Base-by-base conservation (phyloP, 2,113 vertebrate genomes). In the Tragelaphus imberbis region DNA sequence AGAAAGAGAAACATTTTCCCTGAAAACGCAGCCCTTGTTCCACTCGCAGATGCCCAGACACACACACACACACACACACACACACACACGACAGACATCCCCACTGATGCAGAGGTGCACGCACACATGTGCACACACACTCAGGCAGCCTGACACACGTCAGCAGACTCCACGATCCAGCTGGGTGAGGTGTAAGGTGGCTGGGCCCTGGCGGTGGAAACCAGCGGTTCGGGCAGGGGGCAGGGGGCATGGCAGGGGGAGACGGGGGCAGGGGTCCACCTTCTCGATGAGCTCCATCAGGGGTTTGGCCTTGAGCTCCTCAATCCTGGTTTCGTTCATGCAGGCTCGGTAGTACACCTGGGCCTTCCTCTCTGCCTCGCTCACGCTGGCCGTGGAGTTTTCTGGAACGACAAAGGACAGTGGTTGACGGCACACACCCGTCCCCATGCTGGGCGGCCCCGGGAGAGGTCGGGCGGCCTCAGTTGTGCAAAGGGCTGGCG, bases 241-340 rank as follows among this genome's bases (percentile, higher is more conserved):
- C 16, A 11, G 7, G 27, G 44, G 77, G 44, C 59, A 28, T 59
- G 58, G 25, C 27, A 30, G 44, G 27, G 27, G 47, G 47, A 49
- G 47, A 49, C 2, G 8, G 8, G 79, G 47, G 9, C 16, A 51
- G 47, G 49, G 80, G 33, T 5, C 21, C 51, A 99, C 99, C 99
- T 99, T 99, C 91, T 98, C 99, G 75, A 99, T 99, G 94, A 99
- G 99, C 47, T 99, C 99, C 94, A 99, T 94, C 11, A 99, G 98
- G 0, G 99, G 99, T 81, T 99, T 97, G 2, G 99, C 99, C 1
- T 99, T 99, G 68, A 99, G 99, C 81, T 99, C 99, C 97, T 99
- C 99, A 0, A 99, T 99, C 97, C 99, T 99, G 97, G 98, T 98
- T 97, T 99, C 99, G 0, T 99, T 99, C 99, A 99, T 99, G 96